Evolutionary conservation across 2,888 invertebrate genomes (phyloP), one percentile per base, ranked within the genome.

Genomic region (Torymus tubicola): DNA sequence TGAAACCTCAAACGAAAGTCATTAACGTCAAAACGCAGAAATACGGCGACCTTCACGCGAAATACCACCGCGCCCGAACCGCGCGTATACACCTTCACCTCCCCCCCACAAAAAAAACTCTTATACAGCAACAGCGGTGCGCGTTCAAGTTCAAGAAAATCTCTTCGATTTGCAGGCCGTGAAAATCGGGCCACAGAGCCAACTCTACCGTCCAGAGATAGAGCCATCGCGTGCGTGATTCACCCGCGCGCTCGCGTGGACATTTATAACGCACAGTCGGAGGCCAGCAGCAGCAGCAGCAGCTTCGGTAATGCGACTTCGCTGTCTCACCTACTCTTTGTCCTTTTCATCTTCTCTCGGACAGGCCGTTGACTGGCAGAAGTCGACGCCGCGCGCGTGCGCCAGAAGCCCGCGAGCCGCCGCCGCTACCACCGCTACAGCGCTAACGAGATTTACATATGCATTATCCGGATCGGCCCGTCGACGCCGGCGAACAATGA

Each of bases 371-470:
- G 69, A 70, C 63, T 69, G 77, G 14, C 50, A 65, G 70, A 64
- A 64, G n/a, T 74, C 57, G 53, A 11, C 73, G 57, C 73, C 8
- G 42, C 10, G 42, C 10, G 64, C 57, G 64, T 57, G 64, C 65
- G 42, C 65, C 57, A 18, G 53, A 21, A 4, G 4, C 42, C 42
- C 8, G 21, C 16, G 42, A n/a, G 16, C 1, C 42, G 16, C 21
- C 21, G 21, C 21, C 2, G 21, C 21, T 2, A 2, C 21, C 21
- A 2, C 21, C 21, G 21, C 21, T 21, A 21, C 21, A 21, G 21
- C 21, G 42, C 64, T 78, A 72, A 78, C 60, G 78, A 78, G 78
- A 78, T 67, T 67, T 58, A 67, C 78, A 65, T 71, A 61, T 78
- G 78, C 78, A 78, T 69, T 69, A 74, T 73, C 42, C 42, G 42